These are phyloP conservation scores for Campopleginae sp. DNA, from an alignment of 2,888 invertebrate species.

Conservation along the genomic window DNA sequence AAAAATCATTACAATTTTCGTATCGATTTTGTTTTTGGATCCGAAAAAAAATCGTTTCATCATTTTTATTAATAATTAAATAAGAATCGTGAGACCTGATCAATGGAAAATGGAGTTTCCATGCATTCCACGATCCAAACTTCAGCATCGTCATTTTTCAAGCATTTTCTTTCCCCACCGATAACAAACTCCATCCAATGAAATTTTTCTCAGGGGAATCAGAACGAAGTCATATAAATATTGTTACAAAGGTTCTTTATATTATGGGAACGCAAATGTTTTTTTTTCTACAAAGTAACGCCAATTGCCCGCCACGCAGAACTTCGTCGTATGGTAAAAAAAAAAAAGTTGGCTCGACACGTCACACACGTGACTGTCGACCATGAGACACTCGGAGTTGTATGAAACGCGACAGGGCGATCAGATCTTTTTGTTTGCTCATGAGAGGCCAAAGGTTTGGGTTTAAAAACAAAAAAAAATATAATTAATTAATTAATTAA, in stretches of 20 bases:
- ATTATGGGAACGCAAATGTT: neutral
- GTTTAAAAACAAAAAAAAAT: neutral
- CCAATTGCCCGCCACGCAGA: conserved; percentile 38
- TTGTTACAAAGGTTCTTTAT: conserved; percentile 6
- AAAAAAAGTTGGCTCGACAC: conserved; percentile 22
- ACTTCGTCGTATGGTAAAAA: conserved; percentile 23
- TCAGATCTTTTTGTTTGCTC: neutral
- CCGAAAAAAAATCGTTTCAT: too few species aligned
- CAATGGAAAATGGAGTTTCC: too few species aligned
- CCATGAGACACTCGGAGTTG: conserved; percentile 16
- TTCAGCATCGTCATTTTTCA: too few species aligned
- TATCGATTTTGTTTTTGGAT: too few species aligned
- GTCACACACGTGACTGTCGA: conserved; percentile 42
- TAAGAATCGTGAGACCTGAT: too few species aligned
- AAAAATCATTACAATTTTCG: too few species aligned
- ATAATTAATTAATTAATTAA: too few species aligned
- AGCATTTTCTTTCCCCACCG: neutral
- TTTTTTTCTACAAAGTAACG: conserved; percentile 28
- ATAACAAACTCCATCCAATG: neutral
- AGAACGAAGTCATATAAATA: neutral
- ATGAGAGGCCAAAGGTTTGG: neutral
- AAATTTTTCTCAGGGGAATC: neutral
- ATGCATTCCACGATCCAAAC: neutral
- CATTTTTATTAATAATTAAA: too few species aligned
- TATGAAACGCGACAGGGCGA: conserved; percentile 14